Base-by-base conservation (phyloP, 2,797 vertebrate genomes). In the Agapornis canus region DNA sequence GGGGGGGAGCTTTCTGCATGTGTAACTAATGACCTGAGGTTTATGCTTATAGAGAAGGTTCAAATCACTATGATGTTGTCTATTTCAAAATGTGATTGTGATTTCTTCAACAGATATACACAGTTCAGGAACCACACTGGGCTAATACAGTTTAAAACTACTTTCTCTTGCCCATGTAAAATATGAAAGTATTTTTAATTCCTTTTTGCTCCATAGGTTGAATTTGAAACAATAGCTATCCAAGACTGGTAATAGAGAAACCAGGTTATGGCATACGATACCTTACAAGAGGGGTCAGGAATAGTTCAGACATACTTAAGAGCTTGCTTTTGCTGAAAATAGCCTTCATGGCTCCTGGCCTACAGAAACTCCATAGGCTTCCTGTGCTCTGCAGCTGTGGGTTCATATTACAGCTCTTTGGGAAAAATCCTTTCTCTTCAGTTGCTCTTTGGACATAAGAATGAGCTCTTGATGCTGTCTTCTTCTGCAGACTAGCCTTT, bases 311-410 rank as follows among this genome's bases (percentile, higher is more conserved):
- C 95, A 96, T 96, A 92, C 87, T 95, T 94, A 89, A 96, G 92
- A 88, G 87, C 91, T 96, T 90, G 94, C 91, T 94, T 95, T 96
- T 88, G 90, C 95, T 96, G 95, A 95, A 97, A 95, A 97, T 96
- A 96, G 86, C 87, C 70, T 91, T 16, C 3, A 25, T 94, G 91
- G 95, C 94, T 96, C 48, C 85, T 94, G 87, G 95, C 95, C 94
- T 96, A 94, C 94, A 95, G 95, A 96, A 97, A 96, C 95, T 96
- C 92, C 96, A 94, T 92, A 71, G 92, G 94, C 87, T 96, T 97
- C 95, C 95, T 95, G 90, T 90, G 75, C 60, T 96, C 88, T 97
- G 95, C 96, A 96, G 96, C 95, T 96, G 94, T 63, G 94, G 92
- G 80, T 60, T 96, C 80, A 13, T 70, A 68, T 97, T 94, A 94